These are phyloP conservation scores for Heliconius sara DNA, from an alignment of 2,888 invertebrate genomes.

Conservation along the genomic window DNA sequence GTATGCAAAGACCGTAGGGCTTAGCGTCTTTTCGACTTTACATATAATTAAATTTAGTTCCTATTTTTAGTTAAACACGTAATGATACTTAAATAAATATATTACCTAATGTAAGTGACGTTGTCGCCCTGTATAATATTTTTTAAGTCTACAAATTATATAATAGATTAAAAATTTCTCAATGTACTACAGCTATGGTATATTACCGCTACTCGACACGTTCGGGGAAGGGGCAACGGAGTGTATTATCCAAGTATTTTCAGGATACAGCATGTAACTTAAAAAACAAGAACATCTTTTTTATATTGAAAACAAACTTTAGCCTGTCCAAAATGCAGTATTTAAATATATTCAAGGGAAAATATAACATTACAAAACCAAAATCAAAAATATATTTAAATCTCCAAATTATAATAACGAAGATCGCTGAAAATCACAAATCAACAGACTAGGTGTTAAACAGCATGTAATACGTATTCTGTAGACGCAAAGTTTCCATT, in stretches of 20 bases:
- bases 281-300: no score
- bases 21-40: no score
- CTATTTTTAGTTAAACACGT: no score
- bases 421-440: slow-evolving; percentile 20
- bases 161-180: background rate
- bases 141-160: background rate
- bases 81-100: no score
- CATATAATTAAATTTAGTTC: no score
- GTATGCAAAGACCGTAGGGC: no score
- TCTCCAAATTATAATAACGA: background rate
- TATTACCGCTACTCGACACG: background rate
- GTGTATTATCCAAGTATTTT: background rate
- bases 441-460: slow-evolving; percentile 29
- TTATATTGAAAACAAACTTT: no score
- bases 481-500: slow-evolving; percentile 32
- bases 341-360: background rate
- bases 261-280: background rate
- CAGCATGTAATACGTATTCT: slow-evolving; percentile 35
- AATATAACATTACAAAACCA: background rate
- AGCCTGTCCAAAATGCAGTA: no score
- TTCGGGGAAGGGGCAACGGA: background rate
- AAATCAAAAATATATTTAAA: background rate
- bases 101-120: no score
- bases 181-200: no score
- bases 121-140: background rate